Base-by-base conservation (phyloP, 2,888 invertebrate species). In the Fabriciana adippe region DNA sequence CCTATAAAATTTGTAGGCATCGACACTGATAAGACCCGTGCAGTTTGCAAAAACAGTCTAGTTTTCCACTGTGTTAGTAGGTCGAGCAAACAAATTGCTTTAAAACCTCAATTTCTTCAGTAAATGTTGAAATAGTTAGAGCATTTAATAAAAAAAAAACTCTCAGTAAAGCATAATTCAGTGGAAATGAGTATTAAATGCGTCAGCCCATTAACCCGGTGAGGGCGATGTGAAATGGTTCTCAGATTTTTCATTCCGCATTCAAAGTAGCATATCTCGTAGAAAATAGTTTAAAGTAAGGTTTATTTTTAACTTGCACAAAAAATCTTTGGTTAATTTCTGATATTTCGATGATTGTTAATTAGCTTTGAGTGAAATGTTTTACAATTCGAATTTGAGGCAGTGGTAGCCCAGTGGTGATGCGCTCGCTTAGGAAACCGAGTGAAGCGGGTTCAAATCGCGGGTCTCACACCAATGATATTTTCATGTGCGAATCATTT, bases 151-250 rank as follows among this genome's bases (percentile, higher is more conserved):
- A 31, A 63, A 63, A 31, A 63, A 55, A 26, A 55, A 31, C 26
- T n/a, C 13, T 45, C 4, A 48, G 31, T 26, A 18, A 45, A 55
- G 48, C 18, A 26, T 55, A 50, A 64, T 41, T 50, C n/a, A 55
- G 45, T 67, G 55, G 41, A 57, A 59, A 56, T 50, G 65, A 55
- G 60, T 50, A 60, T 63, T 64, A 60, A 60, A 66, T 60, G 55
- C 59, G 59, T 18, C 60, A 45, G 59, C 59, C 67, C 66, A 69
- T 69, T 67, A 66, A 65, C 50, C 50, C 56, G 55, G n/a, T 11
- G 59, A 59, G 59, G 48, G 59, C 59, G 48, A 48, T 11, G 59
- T 35, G 16, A 35, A 57, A 21, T 35, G 50, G 64, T 63, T 55
- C 50, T 18, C 26, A n/a, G 53, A 63, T 59, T 56, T 64, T 41